phyloP scores from a whole-genome alignment of 2,888 invertebrate genomes.

The Sinotaia quadrata region DNA sequence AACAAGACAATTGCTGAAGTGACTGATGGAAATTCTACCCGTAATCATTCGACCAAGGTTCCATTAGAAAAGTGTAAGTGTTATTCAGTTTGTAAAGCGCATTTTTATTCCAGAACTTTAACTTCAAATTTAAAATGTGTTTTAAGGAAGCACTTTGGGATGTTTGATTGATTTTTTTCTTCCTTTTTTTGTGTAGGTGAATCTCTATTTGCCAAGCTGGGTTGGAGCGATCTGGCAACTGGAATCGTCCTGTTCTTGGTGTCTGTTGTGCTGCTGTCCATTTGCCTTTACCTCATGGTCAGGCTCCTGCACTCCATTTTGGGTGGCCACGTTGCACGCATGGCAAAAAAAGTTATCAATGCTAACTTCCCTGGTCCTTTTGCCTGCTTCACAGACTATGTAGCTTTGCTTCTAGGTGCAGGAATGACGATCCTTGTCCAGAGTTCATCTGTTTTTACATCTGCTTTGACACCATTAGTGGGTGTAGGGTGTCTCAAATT shows the following conservation, averaged over 20 bases:
- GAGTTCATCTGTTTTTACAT: constrained; percentile 65
- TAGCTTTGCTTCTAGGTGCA: constrained; percentile 61
- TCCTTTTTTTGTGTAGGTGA: constrained; percentile 44
- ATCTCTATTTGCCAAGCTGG: constrained; percentile 49
- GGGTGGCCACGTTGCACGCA: constrained; percentile 58
- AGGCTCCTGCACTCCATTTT: constrained; percentile 62
- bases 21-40: constrained; percentile 17
- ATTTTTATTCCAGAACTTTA: too few relatives aligned
- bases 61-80: constrained; percentile 36
- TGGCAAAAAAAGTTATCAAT: constrained; percentile 60
- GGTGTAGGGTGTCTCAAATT: constrained; percentile 62
- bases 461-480: constrained; percentile 65
- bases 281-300: constrained; percentile 62
- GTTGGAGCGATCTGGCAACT: constrained; percentile 47
- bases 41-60: constrained; percentile 11
- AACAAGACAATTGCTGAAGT: constrained; percentile 14
- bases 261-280: constrained; percentile 55
- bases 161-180: too few relatives aligned
- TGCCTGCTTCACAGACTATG: constrained; percentile 61
- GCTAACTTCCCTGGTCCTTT: constrained; percentile 61
- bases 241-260: constrained; percentile 56
- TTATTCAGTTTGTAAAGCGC: too few relatives aligned
- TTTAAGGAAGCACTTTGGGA: not conserved
- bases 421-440: constrained; percentile 65
- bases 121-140: not conserved